Evolutionary conservation across 2,888 invertebrate species (phyloP).

Genomic region (Brachylomia viminalis): DNA sequence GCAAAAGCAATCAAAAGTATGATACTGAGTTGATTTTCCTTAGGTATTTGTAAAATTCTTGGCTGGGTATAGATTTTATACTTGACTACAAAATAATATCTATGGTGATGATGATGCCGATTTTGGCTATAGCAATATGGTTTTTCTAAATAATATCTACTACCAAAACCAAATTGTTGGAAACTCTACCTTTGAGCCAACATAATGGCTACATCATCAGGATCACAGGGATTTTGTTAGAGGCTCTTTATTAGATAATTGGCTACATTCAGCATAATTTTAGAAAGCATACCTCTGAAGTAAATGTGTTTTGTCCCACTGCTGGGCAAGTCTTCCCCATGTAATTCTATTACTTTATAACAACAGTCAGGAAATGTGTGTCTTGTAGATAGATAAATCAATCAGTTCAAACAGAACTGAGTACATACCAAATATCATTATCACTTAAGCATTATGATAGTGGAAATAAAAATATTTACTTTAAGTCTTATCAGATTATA

Average conservation of each 20-base stretch:
- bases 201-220: background rate
- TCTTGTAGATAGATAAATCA: constrained; percentile 1
- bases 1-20: background rate
- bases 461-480: constrained; percentile 56
- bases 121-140: background rate
- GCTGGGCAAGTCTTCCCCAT: too few relatives aligned
- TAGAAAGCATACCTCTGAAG: background rate
- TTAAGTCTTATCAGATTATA: constrained; percentile 45
- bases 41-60: background rate
- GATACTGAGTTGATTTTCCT: background rate
- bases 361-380: constrained; percentile 4
- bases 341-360: background rate
- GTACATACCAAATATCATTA: constrained; percentile 36
- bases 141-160: background rate
- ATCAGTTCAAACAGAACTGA: constrained; percentile 15
- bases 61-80: background rate
- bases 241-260: background rate
- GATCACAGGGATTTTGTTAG: background rate
- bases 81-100: background rate
- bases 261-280: background rate
- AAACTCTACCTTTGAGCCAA: background rate
- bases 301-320: background rate
- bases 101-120: background rate
- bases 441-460: constrained; percentile 43
- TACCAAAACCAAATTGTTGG: background rate